phyloP scores from a whole-genome alignment of 2,888 invertebrate species.

The Norana najaformis region DNA sequence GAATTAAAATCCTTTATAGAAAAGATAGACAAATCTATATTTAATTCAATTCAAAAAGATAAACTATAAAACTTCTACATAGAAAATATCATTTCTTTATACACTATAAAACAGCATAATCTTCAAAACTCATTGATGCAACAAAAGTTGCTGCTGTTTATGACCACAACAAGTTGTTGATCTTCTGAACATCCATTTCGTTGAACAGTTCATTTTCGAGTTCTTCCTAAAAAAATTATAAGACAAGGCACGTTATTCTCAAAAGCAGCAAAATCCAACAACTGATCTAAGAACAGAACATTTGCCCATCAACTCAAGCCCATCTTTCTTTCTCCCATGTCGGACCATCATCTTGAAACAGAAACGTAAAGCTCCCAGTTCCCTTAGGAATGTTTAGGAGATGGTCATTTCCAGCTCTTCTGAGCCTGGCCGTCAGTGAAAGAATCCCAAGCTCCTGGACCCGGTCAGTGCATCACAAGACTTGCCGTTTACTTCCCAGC shows the following conservation, averaged over 20 bases:
- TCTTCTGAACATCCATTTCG: conserved; percentile 25
- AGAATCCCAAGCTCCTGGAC: too few relatives aligned
- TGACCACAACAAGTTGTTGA: conserved; percentile 13
- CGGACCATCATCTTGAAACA: too few relatives aligned
- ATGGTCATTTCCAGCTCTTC: too few relatives aligned
- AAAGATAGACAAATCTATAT: conserved; percentile 26
- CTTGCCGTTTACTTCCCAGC: too few relatives aligned
- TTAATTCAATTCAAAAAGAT: conserved; percentile 22
- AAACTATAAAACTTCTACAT: conserved; percentile 17
- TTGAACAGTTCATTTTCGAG: conserved; percentile 10
- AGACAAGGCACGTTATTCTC: background rate
- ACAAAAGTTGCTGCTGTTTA: background rate
- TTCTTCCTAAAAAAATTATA: background rate
- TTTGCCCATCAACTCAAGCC: too few relatives aligned
- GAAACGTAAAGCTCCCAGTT: too few relatives aligned
- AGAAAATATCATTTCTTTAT: conserved; percentile 24
- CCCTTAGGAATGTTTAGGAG: too few relatives aligned
- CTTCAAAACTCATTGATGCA: background rate
- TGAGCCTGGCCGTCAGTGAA: too few relatives aligned
- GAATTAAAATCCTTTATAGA: conserved; percentile 25
- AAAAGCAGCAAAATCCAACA: too few relatives aligned
- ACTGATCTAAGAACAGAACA: too few relatives aligned
- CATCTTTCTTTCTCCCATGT: too few relatives aligned
- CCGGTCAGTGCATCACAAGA: too few relatives aligned
- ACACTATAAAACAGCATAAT: background rate